Evolutionary conservation across 2,113 vertebrate species (phyloP), one percentile per base, ranked within the genome.

Genomic region (Copsychus sechellarum): DNA sequence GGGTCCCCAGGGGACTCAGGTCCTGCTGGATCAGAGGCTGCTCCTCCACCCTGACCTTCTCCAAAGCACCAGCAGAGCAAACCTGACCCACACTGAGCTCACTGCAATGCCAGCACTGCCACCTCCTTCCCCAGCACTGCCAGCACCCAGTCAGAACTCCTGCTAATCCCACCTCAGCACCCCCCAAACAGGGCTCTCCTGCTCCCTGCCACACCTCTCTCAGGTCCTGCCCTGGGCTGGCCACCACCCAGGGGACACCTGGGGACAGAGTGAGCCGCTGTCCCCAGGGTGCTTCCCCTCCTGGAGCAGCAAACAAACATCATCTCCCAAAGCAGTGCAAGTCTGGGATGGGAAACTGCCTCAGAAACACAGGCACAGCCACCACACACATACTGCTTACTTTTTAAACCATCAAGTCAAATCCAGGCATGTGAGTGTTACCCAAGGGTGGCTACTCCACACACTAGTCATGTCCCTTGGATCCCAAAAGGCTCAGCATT

Each of bases 391-490:
- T 1, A 2, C 4, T 28, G 14, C 3, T 38, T 23, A 24, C 54
- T 66, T 36, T 58, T 34, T 25, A 77, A 80, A 76, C 18, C 86
- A 28, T 0, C 1, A 25, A 80, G 88, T 13, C 54, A 70, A 77
- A 88, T 33, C 47, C 72, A 85, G 88, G 79, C 82, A 21, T 51
- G 85, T 20, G 50, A 91, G 81, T 67, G 81, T 40, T 88, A 86
- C 92, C 79, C 92, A 93, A 76, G 58, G 92, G 92, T 80, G 93
- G 74, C 79, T 85, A 31, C 48, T 96, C 95, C 36, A 48, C 57
- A 88, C 80, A 61, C 93, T n/a, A 72, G 76, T 33, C 28, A 14
- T 15, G 66, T 93, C 36, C 61, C 17, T 0, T 25, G 79, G n/a
- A 95, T 92, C 84, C 81, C 26, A 76, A 91, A 90, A 72, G 48